A percentile compares a stretch with the other conserved stretches of the same genome.
Conservation (phyloP, 2,113 vertebrate species). For the Leptodactylus fuscus region DNA sequence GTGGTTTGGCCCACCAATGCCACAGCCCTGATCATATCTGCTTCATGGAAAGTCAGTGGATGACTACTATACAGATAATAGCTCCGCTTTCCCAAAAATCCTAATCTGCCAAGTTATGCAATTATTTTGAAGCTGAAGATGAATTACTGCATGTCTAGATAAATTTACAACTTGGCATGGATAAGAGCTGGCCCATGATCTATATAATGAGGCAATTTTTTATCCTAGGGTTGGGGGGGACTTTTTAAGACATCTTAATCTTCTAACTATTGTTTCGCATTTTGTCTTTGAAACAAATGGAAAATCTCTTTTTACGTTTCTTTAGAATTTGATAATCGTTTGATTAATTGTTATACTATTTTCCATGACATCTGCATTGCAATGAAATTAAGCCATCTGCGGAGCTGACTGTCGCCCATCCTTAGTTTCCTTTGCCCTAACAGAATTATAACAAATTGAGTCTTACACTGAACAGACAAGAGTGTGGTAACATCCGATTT, state of each 20-base stretch:
- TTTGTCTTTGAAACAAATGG: background rate
- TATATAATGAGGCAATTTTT: background rate
- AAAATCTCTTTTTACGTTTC: constrained; percentile 2
- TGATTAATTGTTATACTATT: constrained; percentile 38
- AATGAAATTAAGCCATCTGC: constrained; percentile 12
- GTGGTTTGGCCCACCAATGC: no score
- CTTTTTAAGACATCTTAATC: background rate
- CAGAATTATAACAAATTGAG: constrained; percentile 20
- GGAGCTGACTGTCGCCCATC: constrained; percentile 2
- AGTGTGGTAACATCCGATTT: background rate
- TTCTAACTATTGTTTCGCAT: background rate
- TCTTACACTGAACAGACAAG: constrained; percentile 18
- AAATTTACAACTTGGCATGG: background rate
- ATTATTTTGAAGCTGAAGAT: background rate
- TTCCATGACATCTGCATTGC: constrained; percentile 1
- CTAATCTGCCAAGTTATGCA: background rate
- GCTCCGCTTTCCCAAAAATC: background rate
- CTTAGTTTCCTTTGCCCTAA: constrained; percentile 11
- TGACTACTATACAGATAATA: background rate
- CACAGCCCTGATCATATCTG: no score
- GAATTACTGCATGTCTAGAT: background rate
- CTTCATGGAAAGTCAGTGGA: background rate
- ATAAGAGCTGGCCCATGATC: background rate
- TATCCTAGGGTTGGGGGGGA: background rate
- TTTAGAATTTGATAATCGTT: background rate